Evolutionary conservation across 1,140 invertebrate genomes (phyloP), one percentile per base, ranked within the genome.

Genomic region (Rhizoglyphus robini): DNA sequence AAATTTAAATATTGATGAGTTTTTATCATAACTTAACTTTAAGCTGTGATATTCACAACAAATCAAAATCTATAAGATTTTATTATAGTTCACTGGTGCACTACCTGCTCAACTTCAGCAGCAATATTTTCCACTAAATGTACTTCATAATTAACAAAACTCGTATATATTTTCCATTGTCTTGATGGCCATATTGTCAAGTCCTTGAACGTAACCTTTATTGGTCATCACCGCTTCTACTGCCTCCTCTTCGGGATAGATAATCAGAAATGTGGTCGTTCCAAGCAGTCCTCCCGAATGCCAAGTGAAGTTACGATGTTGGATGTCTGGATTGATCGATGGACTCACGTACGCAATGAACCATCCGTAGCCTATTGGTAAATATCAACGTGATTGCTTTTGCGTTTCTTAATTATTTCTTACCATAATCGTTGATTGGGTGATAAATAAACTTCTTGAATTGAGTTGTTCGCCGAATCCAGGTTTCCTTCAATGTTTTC

Each of bases 211-310:
- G 25, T n/a, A 20, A 8, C 58, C 58, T 60, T n/a, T 13, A 23
- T 60, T 60, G 30, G 58, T 47, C 5, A 60, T 18, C 8, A 41
- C 58, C 5, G 36, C 20, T 30, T 8, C 58, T 8, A 60, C 58
- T 18, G 25, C 11, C 58, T 60, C 58, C 25, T 60, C 20, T 32
- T 60, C 58, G 8, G 58, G 58, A 60, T 34, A 60, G 32, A 60
- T 60, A 23, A 27, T 27, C 25, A 60, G 25, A 27, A 34, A 60
- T 13, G 58, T 60, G 27, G 13, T 60, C 5, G 30, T 23, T 13
- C 58, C 51, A 25, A 54, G 8, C 51, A 54, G 20, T 8, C 51
- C 51, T 5, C 51, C 51, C 51, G 51, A 54, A 32, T 54, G 51
- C 51, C 51, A 54, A 32, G 23, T 23, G 23, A 54, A 54, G 20